These are phyloP conservation scores for Scyliorhinus canicula DNA, from an alignment of 2,797 vertebrate species.

Conservation along the genomic window DNA sequence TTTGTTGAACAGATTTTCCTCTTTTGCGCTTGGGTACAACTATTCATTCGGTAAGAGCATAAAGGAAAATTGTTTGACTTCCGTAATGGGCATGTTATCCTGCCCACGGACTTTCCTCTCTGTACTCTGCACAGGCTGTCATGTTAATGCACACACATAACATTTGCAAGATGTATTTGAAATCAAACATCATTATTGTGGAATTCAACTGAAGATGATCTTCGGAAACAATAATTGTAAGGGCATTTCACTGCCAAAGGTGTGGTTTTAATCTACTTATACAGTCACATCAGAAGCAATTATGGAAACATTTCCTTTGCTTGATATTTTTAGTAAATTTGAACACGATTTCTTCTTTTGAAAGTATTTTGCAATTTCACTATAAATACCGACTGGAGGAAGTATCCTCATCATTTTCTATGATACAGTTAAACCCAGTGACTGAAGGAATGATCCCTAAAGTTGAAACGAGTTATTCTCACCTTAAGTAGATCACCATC, in stretches of 20 bases:
- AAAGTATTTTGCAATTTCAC: background rate
- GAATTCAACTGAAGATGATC: background rate
- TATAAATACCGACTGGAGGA: background rate
- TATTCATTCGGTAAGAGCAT: background rate
- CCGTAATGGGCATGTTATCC: background rate
- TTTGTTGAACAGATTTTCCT: background rate
- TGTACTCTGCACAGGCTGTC: background rate
- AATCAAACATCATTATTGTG: constrained; percentile 13
- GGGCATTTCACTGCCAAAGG: background rate
- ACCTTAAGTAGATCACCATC: background rate
- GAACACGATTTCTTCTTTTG: background rate
- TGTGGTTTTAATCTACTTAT: background rate
- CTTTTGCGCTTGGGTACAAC: background rate
- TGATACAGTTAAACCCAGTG: background rate
- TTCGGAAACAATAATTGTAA: background rate
- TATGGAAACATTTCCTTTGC: constrained; percentile 11
- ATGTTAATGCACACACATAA: background rate
- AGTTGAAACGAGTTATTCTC: background rate
- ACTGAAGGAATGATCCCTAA: background rate
- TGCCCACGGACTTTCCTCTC: background rate
- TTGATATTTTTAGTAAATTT: constrained; percentile 13
- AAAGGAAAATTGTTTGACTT: background rate
- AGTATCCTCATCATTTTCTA: background rate
- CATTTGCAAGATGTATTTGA: background rate
- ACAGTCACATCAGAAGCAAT: background rate